Conservation (phyloP, 1,140 invertebrate species). For the Holcopasites calliopsidis region DNA sequence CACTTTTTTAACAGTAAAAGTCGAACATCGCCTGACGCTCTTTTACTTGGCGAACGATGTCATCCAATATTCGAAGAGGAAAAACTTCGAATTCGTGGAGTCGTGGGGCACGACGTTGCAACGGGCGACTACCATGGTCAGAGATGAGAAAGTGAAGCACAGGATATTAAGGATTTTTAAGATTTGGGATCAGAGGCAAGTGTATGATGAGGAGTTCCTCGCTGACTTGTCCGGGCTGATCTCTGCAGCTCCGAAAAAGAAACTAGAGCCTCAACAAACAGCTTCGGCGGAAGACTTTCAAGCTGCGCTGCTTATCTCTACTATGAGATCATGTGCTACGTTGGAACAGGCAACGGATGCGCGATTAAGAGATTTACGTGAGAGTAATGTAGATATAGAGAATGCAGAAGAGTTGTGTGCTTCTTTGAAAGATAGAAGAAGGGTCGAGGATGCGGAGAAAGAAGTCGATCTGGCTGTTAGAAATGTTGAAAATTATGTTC, state of each 20-base stretch:
- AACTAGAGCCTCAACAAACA: constrained; percentile 82
- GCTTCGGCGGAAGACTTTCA: constrained; percentile 78
- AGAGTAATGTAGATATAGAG: constrained; percentile 74
- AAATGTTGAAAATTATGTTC: constrained; percentile 90
- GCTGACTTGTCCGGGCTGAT: constrained; percentile 90
- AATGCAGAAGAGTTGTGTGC: constrained; percentile 85
- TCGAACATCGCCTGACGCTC: constrained; percentile 91
- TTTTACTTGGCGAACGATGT: constrained; percentile 98
- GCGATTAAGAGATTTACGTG: constrained; percentile 72
- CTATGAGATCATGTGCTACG: constrained; percentile 80
- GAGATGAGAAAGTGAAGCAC: constrained; percentile 92
- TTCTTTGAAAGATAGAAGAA: constrained; percentile 89
- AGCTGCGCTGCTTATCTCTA: constrained; percentile 77
- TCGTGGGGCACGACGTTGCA: constrained; percentile 95
- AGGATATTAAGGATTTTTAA: constrained; percentile 94
- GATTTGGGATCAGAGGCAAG: constrained; percentile 94
- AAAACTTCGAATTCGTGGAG: constrained; percentile 92
- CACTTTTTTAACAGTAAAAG: constrained; percentile 82
- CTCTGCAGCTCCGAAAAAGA: constrained; percentile 86
- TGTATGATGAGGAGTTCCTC: constrained; percentile 93
- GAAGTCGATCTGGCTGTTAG: constrained; percentile 91
- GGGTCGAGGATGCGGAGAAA: constrained; percentile 92
- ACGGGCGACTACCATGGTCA: constrained; percentile 93
- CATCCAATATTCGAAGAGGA: constrained; percentile 95
- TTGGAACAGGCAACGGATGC: constrained; percentile 77